Evolutionary conservation across 2,797 vertebrate genomes (phyloP), one percentile per base, ranked within the genome.

Genomic region (Anguilla marmorata): DNA sequence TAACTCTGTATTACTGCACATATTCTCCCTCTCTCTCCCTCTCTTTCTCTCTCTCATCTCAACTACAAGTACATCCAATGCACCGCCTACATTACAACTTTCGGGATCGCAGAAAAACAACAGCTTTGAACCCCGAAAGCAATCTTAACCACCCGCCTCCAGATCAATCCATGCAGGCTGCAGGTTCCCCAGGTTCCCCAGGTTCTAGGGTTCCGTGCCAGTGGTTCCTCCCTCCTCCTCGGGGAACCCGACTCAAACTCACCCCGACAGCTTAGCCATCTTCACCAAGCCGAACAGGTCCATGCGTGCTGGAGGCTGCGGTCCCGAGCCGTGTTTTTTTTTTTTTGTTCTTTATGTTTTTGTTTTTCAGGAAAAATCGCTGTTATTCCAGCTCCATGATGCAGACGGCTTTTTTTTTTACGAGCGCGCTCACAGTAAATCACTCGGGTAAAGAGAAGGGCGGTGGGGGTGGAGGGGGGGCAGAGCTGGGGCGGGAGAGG

Each of bases 241-340:
- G 3, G 11, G 21, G 19, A 48, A 45, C 45, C 21, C 24, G 5
- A 24, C 16, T 5, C 80, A 5, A 92, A 93, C 96, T 95, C 96
- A 97, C 96, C 96, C 94, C 86, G 96, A 94, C 87, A 96, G 96
- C 96, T 96, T 96, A 89, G 96, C 95, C 92, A 96, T 95, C 96
- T 96, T 96, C 93, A 96, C 95, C 94, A 97, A 96, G 95, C 96
- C 94, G 94, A 97, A 97, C 94, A 97, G 96, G 94, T 97, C 96
- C 96, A 97, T 97, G 94, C 94, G 95, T 48, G 79, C 79, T n/a
- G 79, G 79, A 45, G 79, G 9, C 79, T 82, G 79, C 8, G 45
- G 79, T 50, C 41, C 37, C 11, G 45, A 82, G 45, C 6, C 9
- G 79, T 6, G n/a, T 9, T 11, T 21, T 21, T 21, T 33, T 12